phyloP scores from a whole-genome alignment of 1,140 invertebrate species.

The Dermatophagoides farinae region DNA sequence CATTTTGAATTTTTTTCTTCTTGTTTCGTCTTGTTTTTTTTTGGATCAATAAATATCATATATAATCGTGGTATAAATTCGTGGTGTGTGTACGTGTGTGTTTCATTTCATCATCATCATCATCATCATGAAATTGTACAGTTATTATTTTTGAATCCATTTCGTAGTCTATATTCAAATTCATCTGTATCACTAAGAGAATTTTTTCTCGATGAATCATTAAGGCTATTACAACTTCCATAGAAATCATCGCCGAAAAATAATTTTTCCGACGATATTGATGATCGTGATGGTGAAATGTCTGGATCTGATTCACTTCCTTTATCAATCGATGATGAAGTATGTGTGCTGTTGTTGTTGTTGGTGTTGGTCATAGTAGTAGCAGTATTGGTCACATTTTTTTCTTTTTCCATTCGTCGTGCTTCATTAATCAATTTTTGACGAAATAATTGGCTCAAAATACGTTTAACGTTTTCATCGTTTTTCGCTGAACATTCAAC shows the following conservation, averaged over 20 bases:
- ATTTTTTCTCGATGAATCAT: background rate
- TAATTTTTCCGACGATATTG: background rate
- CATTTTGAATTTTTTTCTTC: no score
- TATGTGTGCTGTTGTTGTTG: background rate
- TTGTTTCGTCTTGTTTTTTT: no score
- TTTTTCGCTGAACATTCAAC: conserved; percentile 69
- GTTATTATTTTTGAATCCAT: conserved; percentile 4
- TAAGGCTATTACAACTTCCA: background rate
- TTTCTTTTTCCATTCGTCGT: background rate
- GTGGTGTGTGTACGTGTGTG: no score
- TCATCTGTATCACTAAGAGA: background rate
- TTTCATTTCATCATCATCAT: no score
- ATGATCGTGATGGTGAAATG: background rate
- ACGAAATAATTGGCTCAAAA: conserved; percentile 51
- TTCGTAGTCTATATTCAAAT: background rate
- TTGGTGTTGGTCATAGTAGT: no score
- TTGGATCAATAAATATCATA: no score
- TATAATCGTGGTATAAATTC: no score
- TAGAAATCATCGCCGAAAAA: background rate
- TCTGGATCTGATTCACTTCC: background rate
- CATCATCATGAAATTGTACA: background rate
- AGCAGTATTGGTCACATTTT: background rate
- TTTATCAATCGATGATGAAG: background rate
- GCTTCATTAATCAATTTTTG: conserved; percentile 28
- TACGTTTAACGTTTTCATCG: conserved; percentile 39